Conservation (phyloP, 1,140 invertebrate genomes). For the Lasioglossum baleicum region DNA sequence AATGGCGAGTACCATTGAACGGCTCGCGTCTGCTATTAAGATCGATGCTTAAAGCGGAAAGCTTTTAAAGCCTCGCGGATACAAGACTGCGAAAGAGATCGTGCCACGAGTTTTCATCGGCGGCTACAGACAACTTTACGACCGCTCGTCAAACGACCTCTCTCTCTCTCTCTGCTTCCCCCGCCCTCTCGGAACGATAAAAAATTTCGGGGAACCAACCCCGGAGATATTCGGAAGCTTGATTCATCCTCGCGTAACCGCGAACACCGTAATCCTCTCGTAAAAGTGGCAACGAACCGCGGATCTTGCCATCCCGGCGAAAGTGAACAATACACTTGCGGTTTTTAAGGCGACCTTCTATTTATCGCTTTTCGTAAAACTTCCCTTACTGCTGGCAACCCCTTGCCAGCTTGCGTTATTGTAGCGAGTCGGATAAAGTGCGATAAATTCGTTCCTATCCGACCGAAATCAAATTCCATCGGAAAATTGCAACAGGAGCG, state of each 20-base stretch:
- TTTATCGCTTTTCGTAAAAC: too few relatives aligned
- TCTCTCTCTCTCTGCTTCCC: background rate
- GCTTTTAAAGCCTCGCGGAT: constrained; percentile 31
- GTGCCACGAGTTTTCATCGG: constrained; percentile 10
- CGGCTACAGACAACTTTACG: constrained; percentile 30
- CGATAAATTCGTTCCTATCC: too few relatives aligned
- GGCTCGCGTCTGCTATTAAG: constrained; percentile 18
- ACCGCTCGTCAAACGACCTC: constrained; percentile 29
- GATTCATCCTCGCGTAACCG: too few relatives aligned
- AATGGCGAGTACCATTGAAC: constrained; percentile 28
- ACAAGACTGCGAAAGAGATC: background rate
- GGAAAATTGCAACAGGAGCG: too few relatives aligned
- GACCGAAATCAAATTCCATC: too few relatives aligned
- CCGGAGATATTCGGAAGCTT: background rate
- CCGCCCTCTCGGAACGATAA: constrained; percentile 16
- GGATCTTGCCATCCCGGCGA: too few relatives aligned
- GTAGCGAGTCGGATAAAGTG: too few relatives aligned
- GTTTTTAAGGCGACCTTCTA: too few relatives aligned
- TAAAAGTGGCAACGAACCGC: background rate
- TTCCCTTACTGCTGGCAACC: too few relatives aligned
- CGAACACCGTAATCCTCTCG: background rate
- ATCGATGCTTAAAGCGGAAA: constrained; percentile 34
- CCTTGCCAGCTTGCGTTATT: too few relatives aligned
- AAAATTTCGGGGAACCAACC: background rate
- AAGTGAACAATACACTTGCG: too few relatives aligned